Evolutionary conservation across 2,797 vertebrate species (phyloP).

Genomic region (Enteromius unitaeniatus): DNA sequence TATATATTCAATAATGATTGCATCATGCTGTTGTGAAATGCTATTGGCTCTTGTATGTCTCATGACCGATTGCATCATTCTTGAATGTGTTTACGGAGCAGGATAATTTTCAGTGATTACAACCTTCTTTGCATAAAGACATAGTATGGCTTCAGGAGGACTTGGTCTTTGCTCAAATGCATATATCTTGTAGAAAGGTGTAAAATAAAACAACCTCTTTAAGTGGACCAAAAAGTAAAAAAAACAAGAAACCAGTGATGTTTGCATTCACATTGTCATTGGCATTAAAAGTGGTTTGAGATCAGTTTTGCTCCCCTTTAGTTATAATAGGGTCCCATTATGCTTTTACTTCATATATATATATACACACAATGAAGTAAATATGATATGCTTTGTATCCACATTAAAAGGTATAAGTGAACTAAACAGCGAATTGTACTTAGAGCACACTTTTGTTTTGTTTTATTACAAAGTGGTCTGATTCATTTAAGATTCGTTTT

Average conservation of each 20-base stretch:
- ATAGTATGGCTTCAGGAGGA: too few relatives aligned
- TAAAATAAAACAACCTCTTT: background rate
- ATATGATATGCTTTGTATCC: background rate
- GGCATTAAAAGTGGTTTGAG: background rate
- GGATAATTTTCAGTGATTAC: too few relatives aligned
- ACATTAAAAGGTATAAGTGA: background rate
- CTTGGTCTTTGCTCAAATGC: too few relatives aligned
- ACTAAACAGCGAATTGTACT: background rate
- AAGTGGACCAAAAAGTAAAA: background rate
- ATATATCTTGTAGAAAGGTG: background rate
- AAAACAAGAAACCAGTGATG: background rate
- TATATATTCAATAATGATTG: too few relatives aligned
- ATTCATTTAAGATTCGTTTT: background rate
- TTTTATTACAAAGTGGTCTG: background rate
- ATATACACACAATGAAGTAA: background rate
- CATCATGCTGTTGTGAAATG: too few relatives aligned
- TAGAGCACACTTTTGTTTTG: background rate
- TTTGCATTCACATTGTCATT: constrained; percentile 2
- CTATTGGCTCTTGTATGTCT: too few relatives aligned
- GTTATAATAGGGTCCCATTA: background rate
- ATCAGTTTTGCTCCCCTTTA: background rate
- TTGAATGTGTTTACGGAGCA: too few relatives aligned
- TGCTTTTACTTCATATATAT: background rate
- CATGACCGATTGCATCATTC: too few relatives aligned
- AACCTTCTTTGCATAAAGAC: too few relatives aligned